Percentiles rank a stretch among this genome's conserved stretches.
Conservation (phyloP, 2,113 vertebrate genomes). For the Salvelinus sp. region DNA sequence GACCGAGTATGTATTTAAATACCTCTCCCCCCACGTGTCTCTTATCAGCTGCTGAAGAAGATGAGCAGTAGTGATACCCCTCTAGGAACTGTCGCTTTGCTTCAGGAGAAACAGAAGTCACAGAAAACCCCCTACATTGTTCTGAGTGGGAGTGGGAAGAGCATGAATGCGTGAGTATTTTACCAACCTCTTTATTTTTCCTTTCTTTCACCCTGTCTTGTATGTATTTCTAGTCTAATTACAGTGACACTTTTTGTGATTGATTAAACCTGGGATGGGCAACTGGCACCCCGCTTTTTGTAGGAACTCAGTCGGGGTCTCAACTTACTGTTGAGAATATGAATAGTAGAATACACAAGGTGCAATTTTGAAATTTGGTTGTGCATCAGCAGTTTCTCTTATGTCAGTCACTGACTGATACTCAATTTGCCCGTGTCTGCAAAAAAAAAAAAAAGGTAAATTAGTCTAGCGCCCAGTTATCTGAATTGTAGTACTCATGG, state of each 20-base stretch:
- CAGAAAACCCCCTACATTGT: constrained; percentile 93
- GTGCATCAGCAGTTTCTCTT: no score
- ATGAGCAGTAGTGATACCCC: constrained; percentile 95
- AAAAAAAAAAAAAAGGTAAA: no score
- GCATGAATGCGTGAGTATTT: constrained; percentile 81
- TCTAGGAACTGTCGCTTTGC: constrained; percentile 86
- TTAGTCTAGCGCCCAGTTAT: no score
- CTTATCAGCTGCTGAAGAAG: constrained; percentile 84
- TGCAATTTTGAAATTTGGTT: no score
- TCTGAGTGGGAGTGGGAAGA: constrained; percentile 91
- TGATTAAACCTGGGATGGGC: neutral
- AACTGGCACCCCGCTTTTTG: constrained; percentile 59
- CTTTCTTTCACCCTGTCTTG: neutral
- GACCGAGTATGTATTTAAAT: neutral
- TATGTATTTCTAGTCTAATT: neutral
- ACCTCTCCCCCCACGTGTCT: neutral
- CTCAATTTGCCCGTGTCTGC: neutral
- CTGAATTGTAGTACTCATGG: no score
- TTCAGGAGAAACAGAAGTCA: constrained; percentile 95
- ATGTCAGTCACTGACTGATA: constrained; percentile 71
- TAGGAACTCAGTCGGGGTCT: no score
- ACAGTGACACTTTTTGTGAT: neutral
- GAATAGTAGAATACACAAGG: no score
- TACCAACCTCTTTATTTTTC: neutral
- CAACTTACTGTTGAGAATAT: no score